phyloP scores from a whole-genome alignment of 2,113 vertebrate genomes.

The Sinosuthora webbiana region DNA sequence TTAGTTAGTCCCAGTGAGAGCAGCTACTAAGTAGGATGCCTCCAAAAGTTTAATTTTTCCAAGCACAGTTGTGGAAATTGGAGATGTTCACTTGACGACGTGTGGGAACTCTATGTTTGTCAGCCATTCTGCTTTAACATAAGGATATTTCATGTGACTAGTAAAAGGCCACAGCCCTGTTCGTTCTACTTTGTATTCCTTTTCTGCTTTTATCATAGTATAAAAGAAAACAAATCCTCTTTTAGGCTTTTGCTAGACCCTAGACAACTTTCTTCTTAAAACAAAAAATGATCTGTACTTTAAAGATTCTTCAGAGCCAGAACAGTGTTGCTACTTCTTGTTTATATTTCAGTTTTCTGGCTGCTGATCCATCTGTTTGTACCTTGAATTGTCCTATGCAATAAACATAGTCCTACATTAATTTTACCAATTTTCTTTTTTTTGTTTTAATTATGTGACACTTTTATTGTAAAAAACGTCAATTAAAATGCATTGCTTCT shows the following conservation, averaged over 20 bases:
- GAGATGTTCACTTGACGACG: background rate
- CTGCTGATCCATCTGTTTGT: background rate
- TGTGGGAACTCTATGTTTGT: background rate
- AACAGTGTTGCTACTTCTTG: background rate
- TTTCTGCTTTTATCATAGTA: background rate
- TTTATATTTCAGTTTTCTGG: background rate
- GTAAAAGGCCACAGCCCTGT: background rate
- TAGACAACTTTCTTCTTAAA: background rate
- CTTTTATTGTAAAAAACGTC: background rate
- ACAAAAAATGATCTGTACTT: background rate
- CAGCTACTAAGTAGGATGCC: background rate
- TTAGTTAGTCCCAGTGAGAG: background rate
- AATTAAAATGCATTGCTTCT: background rate
- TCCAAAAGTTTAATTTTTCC: background rate
- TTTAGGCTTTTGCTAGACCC: background rate
- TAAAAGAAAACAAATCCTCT: background rate
- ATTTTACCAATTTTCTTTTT: background rate
- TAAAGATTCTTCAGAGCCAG: background rate
- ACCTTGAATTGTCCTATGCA: background rate
- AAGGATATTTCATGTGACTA: background rate
- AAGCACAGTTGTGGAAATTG: background rate
- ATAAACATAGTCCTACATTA: background rate
- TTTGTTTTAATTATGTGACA: background rate
- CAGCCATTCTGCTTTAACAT: background rate
- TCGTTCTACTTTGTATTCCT: background rate